These are phyloP conservation scores for Phymastichus coffea DNA, from an alignment of 1,140 invertebrate genomes.

Conservation along the genomic window DNA sequence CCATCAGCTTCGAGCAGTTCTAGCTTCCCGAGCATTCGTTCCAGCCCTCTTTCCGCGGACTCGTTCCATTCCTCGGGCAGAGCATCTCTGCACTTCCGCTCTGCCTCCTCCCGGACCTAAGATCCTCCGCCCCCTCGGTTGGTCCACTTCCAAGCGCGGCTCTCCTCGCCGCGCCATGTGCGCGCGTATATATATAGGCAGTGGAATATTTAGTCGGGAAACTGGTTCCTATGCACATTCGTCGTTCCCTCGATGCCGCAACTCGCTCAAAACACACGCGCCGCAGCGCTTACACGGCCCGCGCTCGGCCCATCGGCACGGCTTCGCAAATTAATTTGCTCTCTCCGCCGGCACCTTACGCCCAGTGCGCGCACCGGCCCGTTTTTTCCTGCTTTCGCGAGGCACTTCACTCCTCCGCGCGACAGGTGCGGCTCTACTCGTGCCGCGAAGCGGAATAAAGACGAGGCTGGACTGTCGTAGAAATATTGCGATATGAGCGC, in stretches of 20 bases:
- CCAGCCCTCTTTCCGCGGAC: background rate
- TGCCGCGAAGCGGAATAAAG: no score
- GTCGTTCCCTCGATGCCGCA: constrained; percentile 40
- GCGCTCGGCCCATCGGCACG: constrained; percentile 23
- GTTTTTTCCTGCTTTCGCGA: no score
- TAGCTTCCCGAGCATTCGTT: background rate
- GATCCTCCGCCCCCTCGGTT: constrained; percentile 13
- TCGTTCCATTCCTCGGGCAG: no score
- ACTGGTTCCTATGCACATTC: constrained; percentile 49
- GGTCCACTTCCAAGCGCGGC: constrained; percentile 10
- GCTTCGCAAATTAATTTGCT: constrained; percentile 14
- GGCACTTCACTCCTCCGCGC: no score
- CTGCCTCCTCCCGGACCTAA: background rate
- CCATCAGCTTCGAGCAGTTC: no score
- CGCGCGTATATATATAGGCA: constrained; percentile 27
- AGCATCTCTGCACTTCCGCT: no score
- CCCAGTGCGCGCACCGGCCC: no score
- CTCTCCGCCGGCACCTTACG: no score
- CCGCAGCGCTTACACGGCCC: background rate
- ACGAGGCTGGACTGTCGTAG: no score
- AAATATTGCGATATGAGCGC: no score
- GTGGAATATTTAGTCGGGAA: constrained; percentile 45
- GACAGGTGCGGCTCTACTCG: no score
- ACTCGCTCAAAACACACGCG: constrained; percentile 33
- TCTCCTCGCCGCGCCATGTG: background rate